Percentiles rank a stretch among this genome's conserved stretches.
phyloP scores from a whole-genome alignment of 2,113 vertebrate genomes.

The Tylochromis polylepis region DNA sequence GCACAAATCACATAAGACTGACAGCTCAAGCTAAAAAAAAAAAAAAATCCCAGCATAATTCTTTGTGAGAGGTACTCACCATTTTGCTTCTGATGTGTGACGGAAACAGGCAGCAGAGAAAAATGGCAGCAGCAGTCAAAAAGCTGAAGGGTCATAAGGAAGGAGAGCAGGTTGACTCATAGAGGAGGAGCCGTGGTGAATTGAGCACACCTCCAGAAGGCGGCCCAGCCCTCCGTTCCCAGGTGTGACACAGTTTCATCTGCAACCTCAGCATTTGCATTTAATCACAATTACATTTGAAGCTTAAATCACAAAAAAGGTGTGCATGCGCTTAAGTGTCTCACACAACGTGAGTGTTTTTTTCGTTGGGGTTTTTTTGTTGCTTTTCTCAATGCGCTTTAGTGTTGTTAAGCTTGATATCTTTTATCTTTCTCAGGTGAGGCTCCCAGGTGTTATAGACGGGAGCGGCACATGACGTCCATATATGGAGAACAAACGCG shows the following conservation, averaged over 20 bases:
- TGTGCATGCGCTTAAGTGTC: not conserved
- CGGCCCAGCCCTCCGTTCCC: not conserved
- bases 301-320: not conserved
- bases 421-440: not conserved
- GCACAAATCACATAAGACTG: not conserved
- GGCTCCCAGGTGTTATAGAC: conserved; percentile 21
- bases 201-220: conserved; percentile 48
- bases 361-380: not conserved
- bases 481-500: conserved; percentile 63
- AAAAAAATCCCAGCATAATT: not conserved
- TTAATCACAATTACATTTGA: not conserved
- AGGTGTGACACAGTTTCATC: conserved; percentile 50
- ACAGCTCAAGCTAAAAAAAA: not conserved
- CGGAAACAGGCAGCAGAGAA: conserved; percentile 23
- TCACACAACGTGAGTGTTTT: not conserved
- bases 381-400: not conserved
- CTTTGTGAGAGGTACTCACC: conserved; percentile 50
- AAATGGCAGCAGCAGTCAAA: conserved; percentile 37
- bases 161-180: conserved; percentile 60
- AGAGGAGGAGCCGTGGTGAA: conserved; percentile 43
- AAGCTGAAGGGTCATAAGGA: conserved; percentile 36
- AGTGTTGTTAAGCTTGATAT: not conserved
- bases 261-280: conserved; percentile 22
- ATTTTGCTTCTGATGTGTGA: conserved; percentile 51
- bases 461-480: conserved; percentile 26